A percentile compares a stretch with the other conserved stretches of the same genome.
Evolutionary conservation across 2,113 vertebrate genomes (phyloP).

Genomic region (Myanophis thanlyinensis): DNA sequence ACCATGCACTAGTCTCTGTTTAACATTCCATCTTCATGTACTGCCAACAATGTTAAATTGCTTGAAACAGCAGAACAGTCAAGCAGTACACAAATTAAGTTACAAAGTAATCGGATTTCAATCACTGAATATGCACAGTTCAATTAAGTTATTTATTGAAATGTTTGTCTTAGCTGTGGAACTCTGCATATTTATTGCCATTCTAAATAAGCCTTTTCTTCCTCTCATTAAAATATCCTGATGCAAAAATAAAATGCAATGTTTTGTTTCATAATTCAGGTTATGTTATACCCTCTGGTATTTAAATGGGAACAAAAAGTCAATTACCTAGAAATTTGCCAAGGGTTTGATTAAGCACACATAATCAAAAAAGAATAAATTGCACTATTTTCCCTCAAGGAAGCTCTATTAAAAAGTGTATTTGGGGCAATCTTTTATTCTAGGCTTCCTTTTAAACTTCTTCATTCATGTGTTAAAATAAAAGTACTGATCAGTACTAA

Average conservation of each 20-base stretch:
- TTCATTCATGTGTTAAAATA: not conserved
- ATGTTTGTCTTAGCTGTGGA: constrained; percentile 65
- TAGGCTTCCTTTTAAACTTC: constrained; percentile 29
- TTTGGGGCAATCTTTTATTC: constrained; percentile 41
- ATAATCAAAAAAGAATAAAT: constrained; percentile 53
- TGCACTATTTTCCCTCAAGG: constrained; percentile 48
- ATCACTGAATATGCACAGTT: constrained; percentile 76
- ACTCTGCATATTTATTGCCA: constrained; percentile 65
- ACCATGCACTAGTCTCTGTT: constrained; percentile 51
- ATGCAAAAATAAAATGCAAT: constrained; percentile 60
- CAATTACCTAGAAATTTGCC: constrained; percentile 48
- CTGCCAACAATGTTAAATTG: constrained; percentile 71
- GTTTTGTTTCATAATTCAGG: constrained; percentile 54
- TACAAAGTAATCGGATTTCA: constrained; percentile 75
- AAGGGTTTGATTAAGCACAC: constrained; percentile 43
- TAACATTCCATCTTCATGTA: constrained; percentile 67
- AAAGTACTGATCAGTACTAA: not conserved
- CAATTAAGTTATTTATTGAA: constrained; percentile 77
- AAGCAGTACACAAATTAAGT: constrained; percentile 74
- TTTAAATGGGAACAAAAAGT: constrained; percentile 66
- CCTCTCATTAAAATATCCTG: constrained; percentile 47
- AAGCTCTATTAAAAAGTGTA: constrained; percentile 43
- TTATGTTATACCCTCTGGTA: constrained; percentile 59
- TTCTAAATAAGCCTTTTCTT: constrained; percentile 51
- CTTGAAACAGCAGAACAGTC: constrained; percentile 67